Conservation (phyloP, 2,113 vertebrate species). For the Tor tambroides region DNA sequence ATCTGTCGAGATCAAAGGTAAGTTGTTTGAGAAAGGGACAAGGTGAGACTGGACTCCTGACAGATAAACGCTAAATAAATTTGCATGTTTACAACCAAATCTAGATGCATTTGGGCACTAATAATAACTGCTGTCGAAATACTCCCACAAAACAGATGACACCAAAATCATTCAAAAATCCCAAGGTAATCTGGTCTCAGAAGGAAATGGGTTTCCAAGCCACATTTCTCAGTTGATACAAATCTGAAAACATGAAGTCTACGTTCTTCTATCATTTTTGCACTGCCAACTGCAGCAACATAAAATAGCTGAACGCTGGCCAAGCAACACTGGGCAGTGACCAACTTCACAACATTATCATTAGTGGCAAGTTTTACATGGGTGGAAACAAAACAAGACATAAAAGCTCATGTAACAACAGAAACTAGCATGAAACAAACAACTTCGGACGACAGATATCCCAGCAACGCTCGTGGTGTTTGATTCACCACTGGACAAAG, state of each 20-base stretch:
- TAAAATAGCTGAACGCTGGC: constrained; percentile 47
- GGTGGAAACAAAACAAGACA: constrained; percentile 44
- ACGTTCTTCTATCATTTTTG: not conserved
- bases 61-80: not conserved
- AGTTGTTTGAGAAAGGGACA: constrained; percentile 13
- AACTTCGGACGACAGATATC: not conserved
- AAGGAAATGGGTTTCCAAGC: not conserved
- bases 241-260: not conserved
- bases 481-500: not conserved
- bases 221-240: not conserved
- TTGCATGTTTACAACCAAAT: not conserved
- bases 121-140: not conserved
- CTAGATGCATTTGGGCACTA: not conserved
- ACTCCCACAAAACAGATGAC: not conserved
- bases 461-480: not conserved
- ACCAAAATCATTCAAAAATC: not conserved
- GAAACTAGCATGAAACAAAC: not conserved
- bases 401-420: not conserved
- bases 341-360: constrained; percentile 41
- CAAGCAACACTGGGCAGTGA: constrained; percentile 47
- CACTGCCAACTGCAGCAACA: constrained; percentile 40
- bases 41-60: not conserved
- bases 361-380: constrained; percentile 51
- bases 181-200: not conserved
- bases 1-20: constrained; percentile 37